A percentile compares a stretch with the other conserved stretches of the same genome.
Evolutionary conservation across 2,797 vertebrate genomes (phyloP).

Genomic region (Poeciliopsis gracilis): DNA sequence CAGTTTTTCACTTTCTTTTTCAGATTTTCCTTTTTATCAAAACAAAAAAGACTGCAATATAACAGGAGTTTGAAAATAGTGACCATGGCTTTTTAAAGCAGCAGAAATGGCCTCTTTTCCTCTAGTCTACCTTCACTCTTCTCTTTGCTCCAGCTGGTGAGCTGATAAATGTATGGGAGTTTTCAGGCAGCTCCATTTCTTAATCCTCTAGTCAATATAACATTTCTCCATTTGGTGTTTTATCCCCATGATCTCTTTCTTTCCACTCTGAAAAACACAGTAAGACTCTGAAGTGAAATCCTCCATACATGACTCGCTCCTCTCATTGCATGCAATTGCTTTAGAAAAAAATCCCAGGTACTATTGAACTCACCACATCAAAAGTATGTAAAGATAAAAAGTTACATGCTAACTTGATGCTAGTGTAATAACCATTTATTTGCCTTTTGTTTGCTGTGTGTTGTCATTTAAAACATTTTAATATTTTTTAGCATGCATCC

Average conservation of each 20-base stretch:
- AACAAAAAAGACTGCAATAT: too few species aligned
- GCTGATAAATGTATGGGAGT: constrained; percentile 61
- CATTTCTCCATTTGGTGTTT: constrained; percentile 4
- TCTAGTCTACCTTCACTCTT: not conserved
- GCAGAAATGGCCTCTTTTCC: not conserved
- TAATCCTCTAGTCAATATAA: constrained; percentile 57
- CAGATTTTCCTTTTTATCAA: too few species aligned
- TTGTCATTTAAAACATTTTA: too few species aligned
- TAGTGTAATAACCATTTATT: not conserved
- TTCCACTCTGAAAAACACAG: constrained; percentile 35
- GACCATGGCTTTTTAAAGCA: not conserved
- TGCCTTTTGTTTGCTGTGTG: too few species aligned
- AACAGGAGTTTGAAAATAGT: not conserved
- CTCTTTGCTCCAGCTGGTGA: constrained; percentile 48
- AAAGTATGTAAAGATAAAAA: not conserved
- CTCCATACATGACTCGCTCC: not conserved
- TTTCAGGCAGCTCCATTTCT: constrained; percentile 53
- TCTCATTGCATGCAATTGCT: not conserved
- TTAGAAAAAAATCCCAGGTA: not conserved
- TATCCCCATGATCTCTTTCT: constrained; percentile 23
- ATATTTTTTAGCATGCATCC: too few species aligned
- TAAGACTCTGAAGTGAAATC: constrained; percentile 8
- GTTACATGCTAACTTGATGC: not conserved
- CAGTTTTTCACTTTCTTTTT: too few species aligned
- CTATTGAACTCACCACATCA: not conserved